These are phyloP conservation scores for Hydrophis major DNA, from an alignment of 2,797 vertebrate genomes.

Conservation along the genomic window DNA sequence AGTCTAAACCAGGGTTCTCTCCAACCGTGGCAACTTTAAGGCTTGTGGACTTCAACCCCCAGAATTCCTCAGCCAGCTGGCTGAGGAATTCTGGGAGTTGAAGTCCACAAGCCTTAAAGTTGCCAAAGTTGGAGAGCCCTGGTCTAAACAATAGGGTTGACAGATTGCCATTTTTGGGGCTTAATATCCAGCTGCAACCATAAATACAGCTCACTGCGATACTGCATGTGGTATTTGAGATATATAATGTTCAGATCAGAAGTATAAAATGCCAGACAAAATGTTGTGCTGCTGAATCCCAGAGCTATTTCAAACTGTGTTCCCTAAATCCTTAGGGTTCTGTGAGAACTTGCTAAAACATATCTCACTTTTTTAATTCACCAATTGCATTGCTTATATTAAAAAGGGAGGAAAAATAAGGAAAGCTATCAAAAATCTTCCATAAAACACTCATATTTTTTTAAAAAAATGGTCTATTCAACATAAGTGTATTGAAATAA, in stretches of 20 bases:
- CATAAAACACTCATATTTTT: neutral
- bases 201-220: neutral
- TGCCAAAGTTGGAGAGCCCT: too few relatives aligned
- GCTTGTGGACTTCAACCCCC: too few relatives aligned
- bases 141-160: neutral
- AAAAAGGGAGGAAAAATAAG: neutral
- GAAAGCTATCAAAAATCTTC: neutral
- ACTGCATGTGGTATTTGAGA: neutral
- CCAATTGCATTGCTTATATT: neutral
- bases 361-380: too few relatives aligned
- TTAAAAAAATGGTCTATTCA: neutral
- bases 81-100: too few relatives aligned
- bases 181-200: neutral
- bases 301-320: neutral
- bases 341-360: neutral
- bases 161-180: neutral
- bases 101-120: too few relatives aligned
- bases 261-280: neutral
- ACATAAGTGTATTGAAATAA: too few relatives aligned
- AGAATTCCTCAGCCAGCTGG: too few relatives aligned
- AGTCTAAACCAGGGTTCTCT: neutral
- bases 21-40: too few relatives aligned
- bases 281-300: neutral
- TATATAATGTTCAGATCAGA: neutral
- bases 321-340: neutral